These are phyloP conservation scores for Heliocidaris erythrogramma DNA, from an alignment of 35 echinoderm and acorn worm genomes.

Conservation along the genomic window DNA sequence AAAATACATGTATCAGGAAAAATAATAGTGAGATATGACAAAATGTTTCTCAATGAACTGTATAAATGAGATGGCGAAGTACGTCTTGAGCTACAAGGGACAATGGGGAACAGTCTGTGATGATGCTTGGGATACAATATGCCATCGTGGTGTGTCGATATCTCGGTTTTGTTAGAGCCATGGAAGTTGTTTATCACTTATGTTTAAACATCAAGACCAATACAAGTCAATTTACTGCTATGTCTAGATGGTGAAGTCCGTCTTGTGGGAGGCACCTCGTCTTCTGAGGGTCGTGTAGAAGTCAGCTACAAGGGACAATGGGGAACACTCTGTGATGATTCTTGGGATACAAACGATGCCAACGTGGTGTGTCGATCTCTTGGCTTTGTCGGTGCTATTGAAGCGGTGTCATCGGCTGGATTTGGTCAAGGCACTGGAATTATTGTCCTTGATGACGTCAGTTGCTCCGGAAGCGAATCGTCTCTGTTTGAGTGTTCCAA, in stretches of 20 bases:
- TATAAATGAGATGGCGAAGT: too few relatives aligned
- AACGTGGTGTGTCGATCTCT: neutral
- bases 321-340: neutral
- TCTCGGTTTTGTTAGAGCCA: neutral
- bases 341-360: neutral
- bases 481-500: neutral
- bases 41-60: too few relatives aligned
- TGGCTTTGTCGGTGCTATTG: neutral
- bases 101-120: conserved; percentile 16
- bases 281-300: neutral
- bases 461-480: neutral
- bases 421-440: neutral
- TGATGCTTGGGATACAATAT: conserved; percentile 22
- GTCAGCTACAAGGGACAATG: neutral
- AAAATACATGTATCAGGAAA: too few relatives aligned
- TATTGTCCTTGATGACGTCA: neutral
- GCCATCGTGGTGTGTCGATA: neutral
- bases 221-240: too few relatives aligned
- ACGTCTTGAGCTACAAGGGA: neutral
- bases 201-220: too few relatives aligned
- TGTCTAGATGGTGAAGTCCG: neutral
- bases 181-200: too few relatives aligned
- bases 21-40: too few relatives aligned
- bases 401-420: neutral
- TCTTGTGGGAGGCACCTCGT: neutral